Conservation (phyloP, 2,888 invertebrate species). For the Luperina nickerlii region DNA sequence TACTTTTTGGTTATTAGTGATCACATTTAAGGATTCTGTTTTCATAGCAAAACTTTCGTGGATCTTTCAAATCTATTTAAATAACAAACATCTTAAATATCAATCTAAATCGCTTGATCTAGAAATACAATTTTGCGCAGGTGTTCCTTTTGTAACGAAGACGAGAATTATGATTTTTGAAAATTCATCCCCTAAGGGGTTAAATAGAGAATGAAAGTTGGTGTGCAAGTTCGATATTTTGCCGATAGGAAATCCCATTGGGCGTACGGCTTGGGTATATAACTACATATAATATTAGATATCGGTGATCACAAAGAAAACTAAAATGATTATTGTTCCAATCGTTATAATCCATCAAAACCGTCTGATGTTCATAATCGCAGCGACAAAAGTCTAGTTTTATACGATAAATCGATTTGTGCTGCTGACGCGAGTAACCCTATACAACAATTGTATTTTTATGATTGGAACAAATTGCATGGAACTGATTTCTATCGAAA, state of each 20-base stretch:
- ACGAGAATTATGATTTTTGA: background rate
- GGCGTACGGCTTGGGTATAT: no score
- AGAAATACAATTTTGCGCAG: background rate
- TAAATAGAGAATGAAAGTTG: background rate
- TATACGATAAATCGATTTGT: conserved; percentile 41
- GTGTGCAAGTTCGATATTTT: background rate
- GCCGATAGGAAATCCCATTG: background rate
- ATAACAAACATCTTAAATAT: background rate
- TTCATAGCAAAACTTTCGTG: background rate
- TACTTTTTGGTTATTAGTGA: background rate
- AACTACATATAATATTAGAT: background rate
- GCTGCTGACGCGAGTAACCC: conserved; percentile 40
- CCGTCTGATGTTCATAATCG: conserved; percentile 39
- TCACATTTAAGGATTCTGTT: background rate
- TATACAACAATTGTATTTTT: conserved; percentile 48
- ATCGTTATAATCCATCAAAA: conserved; percentile 27
- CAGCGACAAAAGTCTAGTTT: conserved; percentile 33
- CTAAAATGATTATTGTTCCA: background rate
- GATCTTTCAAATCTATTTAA: background rate
- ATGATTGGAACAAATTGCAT: conserved; percentile 51
- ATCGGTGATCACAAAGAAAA: background rate
- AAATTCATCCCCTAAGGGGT: background rate
- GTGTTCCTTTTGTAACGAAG: background rate
- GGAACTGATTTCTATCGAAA: conserved; percentile 38
- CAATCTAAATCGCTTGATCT: background rate